Evolutionary conservation across 2,888 invertebrate genomes (phyloP).

Genomic region (Heliothis peltigera): DNA sequence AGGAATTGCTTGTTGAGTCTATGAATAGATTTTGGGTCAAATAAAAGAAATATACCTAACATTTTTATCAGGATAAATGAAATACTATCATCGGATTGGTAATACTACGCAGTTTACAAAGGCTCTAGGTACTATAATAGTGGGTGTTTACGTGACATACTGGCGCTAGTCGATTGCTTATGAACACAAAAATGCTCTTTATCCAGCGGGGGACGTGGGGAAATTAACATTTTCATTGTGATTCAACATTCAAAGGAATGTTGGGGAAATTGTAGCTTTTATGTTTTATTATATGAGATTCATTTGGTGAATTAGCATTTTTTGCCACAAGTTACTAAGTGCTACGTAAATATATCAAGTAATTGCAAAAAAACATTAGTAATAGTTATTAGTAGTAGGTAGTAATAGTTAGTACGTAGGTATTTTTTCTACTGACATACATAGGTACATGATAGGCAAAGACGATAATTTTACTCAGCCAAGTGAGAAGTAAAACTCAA

Average conservation of each 20-base stretch:
- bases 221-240: conserved; percentile 53
- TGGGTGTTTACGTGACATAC: conserved; percentile 14
- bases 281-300: conserved; percentile 11
- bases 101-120: conserved; percentile 10
- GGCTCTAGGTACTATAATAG: background rate
- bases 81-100: conserved; percentile 3
- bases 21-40: too few species aligned
- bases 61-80: background rate
- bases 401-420: too few species aligned
- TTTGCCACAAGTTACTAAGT: too few species aligned
- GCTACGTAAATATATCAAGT: background rate
- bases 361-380: background rate
- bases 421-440: background rate
- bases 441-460: conserved; percentile 7
- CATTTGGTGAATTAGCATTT: background rate
- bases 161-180: conserved; percentile 34
- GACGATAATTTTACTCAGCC: conserved; percentile 25
- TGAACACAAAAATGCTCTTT: conserved; percentile 55
- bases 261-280: conserved; percentile 24
- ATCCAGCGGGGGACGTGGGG: conserved; percentile 28
- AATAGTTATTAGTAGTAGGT: too few species aligned
- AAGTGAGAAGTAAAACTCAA: conserved; percentile 32
- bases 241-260: conserved; percentile 16
- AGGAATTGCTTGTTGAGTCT: too few species aligned
- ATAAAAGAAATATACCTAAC: background rate